Percentiles rank a stretch among this genome's conserved stretches.
Evolutionary conservation across 1,140 invertebrate species (phyloP).

Genomic region (Zaprionus taronus): DNA sequence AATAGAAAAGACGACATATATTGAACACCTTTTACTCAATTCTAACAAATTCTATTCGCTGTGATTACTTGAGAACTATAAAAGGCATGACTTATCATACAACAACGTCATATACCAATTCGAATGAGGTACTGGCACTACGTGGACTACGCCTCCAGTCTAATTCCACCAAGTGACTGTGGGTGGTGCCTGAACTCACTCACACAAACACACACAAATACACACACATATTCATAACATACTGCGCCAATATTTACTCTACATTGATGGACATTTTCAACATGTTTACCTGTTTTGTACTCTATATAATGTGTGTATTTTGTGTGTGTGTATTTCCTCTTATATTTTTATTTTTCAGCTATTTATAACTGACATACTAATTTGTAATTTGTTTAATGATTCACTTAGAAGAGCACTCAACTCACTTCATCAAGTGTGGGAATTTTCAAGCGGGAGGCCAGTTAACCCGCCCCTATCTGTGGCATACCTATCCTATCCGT

Average conservation of each 20-base stretch:
- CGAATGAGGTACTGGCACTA: background rate
- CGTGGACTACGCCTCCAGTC: conserved; percentile 22
- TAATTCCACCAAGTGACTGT: conserved; percentile 22
- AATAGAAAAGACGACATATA: background rate
- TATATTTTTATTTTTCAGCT: conserved; percentile 31
- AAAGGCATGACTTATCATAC: conserved; percentile 33
- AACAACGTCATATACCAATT: conserved; percentile 7
- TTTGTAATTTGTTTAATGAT: conserved; percentile 61
- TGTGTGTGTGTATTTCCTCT: conserved; percentile 8
- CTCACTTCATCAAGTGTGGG: conserved; percentile 44
- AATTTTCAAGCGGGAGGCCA: conserved; percentile 21
- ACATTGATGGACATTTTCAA: conserved; percentile 49
- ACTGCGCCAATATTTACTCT: conserved; percentile 54
- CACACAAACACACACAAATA: background rate
- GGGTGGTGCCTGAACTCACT: conserved; percentile 26
- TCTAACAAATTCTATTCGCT: background rate
- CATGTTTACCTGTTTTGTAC: conserved; percentile 41
- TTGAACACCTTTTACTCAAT: background rate
- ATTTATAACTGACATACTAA: conserved; percentile 55
- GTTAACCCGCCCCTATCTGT: conserved; percentile 6
- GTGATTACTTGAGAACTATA: conserved; percentile 24
- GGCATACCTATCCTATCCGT: background rate
- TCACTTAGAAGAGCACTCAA: conserved; percentile 37
- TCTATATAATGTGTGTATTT: conserved; percentile 10
- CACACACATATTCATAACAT: conserved; percentile 22